Evolutionary conservation across 2,888 invertebrate genomes (phyloP), one percentile per base, ranked within the genome.

Genomic region (Ametastegia equiseti): DNA sequence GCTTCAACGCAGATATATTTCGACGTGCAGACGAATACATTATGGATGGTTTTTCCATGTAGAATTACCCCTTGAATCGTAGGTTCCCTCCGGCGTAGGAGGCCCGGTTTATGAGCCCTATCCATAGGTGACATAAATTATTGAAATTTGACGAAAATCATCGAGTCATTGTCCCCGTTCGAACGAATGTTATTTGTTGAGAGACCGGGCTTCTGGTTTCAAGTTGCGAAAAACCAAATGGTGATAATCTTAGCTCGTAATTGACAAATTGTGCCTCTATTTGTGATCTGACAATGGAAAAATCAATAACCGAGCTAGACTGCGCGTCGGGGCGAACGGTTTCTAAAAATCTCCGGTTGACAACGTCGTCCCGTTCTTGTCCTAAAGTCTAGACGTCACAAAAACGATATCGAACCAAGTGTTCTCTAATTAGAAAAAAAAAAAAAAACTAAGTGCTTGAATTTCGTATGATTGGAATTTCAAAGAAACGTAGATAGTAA

Each of bases 241-340:
- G 78, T 78, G 78, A 78, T 78, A 78, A 78, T 27, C 23, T 63
- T 78, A 78, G 60, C 23, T 60, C 30, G 19, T 78, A 60, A 78
- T 75, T 75, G 50, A 54, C 0, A 42, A 78, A 78, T 78, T 78
- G 78, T 78, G 78, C 57, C 78, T 78, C 60, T 42, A 30, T 57
- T 78, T 78, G 60, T 78, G 60, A 78, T 78, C 42, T 78, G 63
- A 71, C 7, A 71, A 71, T 19, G 33, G 39, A 4, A 6, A 39
- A 19, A 47, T n/a, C n/a, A n/a, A n/a, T 27, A 47, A 15, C 2
- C 45, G 67, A 19, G 71, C 9, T 30, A 30, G n/a, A 39, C 15
- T 45, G 27, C 13, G n/a, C n/a, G n/a, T 19, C 6, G 7, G 67
- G 4, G 15, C 67, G 42, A 36, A 23, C 19, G 39, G 36, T 15